phyloP scores from a whole-genome alignment of 1,140 invertebrate genomes.

The Drosophila serrata region DNA sequence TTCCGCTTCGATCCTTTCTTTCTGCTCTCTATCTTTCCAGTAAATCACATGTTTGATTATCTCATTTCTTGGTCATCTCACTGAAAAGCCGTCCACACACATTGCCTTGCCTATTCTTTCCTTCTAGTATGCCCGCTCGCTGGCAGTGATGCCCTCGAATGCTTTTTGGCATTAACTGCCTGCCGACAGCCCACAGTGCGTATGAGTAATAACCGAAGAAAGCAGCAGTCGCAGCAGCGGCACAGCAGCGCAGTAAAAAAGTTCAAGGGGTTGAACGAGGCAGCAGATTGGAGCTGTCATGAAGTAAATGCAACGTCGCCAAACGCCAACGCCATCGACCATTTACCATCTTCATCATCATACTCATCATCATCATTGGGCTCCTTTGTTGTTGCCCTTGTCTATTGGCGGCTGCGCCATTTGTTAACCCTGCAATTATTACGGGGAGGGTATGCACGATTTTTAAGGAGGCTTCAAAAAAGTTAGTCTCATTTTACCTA shows the following conservation, averaged over 20 bases:
- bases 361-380: conserved; percentile 22
- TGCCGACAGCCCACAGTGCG: conserved; percentile 61
- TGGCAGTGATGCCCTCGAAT: conserved; percentile 49
- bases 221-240: conserved; percentile 5
- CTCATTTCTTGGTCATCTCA: conserved; percentile 57
- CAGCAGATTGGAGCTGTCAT: conserved; percentile 59
- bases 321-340: conserved; percentile 64
- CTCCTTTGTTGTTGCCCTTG: conserved; percentile 2
- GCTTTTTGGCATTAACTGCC: conserved; percentile 59
- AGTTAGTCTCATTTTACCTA: too few relatives aligned
- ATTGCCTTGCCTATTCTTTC: too few relatives aligned
- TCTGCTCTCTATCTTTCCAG: neutral
- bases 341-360: conserved; percentile 34
- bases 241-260: conserved; percentile 31
- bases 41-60: conserved; percentile 62
- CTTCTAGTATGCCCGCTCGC: neutral
- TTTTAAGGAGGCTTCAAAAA: neutral
- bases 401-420: conserved; percentile 14
- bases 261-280: conserved; percentile 17
- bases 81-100: neutral
- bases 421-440: conserved; percentile 21
- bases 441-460: neutral
- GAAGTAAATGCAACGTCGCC: conserved; percentile 54
- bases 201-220: conserved; percentile 72
- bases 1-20: neutral